A percentile compares a stretch with the other conserved stretches of the same genome.
Evolutionary conservation across 2,797 vertebrate genomes (phyloP).

Genomic region (Poeciliopsis presidionis): DNA sequence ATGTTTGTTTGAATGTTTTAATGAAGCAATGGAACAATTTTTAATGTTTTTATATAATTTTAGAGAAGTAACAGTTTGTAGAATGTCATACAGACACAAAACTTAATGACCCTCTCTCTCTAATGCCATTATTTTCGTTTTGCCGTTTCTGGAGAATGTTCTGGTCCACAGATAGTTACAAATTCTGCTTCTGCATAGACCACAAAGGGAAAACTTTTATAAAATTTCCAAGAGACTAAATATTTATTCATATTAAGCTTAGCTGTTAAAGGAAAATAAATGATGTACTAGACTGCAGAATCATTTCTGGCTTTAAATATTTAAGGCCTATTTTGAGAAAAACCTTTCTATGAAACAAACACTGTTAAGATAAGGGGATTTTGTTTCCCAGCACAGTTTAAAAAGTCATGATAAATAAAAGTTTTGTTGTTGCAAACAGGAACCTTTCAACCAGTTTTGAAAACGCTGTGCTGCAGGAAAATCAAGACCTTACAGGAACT

Average conservation of each 20-base stretch:
- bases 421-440: not conserved
- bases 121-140: not conserved
- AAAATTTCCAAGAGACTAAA: not conserved
- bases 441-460: constrained; percentile 9
- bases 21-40: not conserved
- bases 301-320: not conserved
- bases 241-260: not conserved
- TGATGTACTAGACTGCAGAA: not conserved
- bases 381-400: not conserved
- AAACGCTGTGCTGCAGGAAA: constrained; percentile 14
- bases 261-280: not conserved
- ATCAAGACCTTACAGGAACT: constrained; percentile 2
- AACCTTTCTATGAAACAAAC: not conserved
- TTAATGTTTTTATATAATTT: not conserved
- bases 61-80: not conserved
- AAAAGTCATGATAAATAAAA: not conserved
- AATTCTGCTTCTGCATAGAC: not conserved
- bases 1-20: not conserved
- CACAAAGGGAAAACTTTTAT: not conserved
- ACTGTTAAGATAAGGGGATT: not conserved
- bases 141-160: not conserved
- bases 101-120: not conserved
- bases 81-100: not conserved
- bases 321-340: constrained; percentile 2
- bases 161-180: not conserved